phyloP scores from a whole-genome alignment of 2,113 vertebrate species.

The Bagarius yarrelli region DNA sequence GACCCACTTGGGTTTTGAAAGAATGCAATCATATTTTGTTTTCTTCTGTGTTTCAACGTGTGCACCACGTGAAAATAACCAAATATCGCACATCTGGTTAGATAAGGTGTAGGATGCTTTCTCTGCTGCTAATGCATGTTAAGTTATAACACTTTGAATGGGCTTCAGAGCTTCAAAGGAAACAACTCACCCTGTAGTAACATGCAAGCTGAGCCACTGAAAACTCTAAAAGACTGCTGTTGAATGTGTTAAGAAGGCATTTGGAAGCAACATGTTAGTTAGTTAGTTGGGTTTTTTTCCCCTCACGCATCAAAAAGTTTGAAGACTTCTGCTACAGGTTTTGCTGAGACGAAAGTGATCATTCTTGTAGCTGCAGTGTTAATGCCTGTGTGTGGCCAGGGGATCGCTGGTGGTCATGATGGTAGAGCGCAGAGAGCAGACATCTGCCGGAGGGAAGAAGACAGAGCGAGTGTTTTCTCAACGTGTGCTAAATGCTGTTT shows the following conservation, averaged over 20 bases:
- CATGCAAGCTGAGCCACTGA: slow-evolving; percentile 8
- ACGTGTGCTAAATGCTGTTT: slow-evolving; percentile 31
- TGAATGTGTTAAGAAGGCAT: not conserved
- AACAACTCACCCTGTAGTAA: slow-evolving; percentile 27
- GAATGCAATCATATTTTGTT: not conserved
- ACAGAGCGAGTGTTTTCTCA: slow-evolving; percentile 26
- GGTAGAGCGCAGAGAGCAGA: slow-evolving; percentile 19
- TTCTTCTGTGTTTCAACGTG: not conserved
- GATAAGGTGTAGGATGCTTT: not conserved
- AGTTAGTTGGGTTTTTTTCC: not conserved
- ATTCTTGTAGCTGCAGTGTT: slow-evolving; percentile 34
- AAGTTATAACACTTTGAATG: slow-evolving; percentile 20
- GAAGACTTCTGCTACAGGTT: not conserved
- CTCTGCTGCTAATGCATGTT: not conserved
- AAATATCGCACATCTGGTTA: not conserved
- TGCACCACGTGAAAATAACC: not conserved
- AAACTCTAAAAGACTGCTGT: slow-evolving; percentile 6
- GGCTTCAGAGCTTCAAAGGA: slow-evolving; percentile 22
- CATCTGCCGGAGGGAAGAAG: slow-evolving; percentile 45
- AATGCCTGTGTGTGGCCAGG: slow-evolving; percentile 51
- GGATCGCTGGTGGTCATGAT: slow-evolving; percentile 39
- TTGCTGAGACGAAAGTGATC: slow-evolving; percentile 23
- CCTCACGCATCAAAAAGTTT: slow-evolving; percentile 7
- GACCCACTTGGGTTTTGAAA: not conserved
- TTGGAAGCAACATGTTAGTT: not conserved